phyloP scores from a whole-genome alignment of 2,797 vertebrate species.

The Ctenochaetus hawaiiensis region DNA sequence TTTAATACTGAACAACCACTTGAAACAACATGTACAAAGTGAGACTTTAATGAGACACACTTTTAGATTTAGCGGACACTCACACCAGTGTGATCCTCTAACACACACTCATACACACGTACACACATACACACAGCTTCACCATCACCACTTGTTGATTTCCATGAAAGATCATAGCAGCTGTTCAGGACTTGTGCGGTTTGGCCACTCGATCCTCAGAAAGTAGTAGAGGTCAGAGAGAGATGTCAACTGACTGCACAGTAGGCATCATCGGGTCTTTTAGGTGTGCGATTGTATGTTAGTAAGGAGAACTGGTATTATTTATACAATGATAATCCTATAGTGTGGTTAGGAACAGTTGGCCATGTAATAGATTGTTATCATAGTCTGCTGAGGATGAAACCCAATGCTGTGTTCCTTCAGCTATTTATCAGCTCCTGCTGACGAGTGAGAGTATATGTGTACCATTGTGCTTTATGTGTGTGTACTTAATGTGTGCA shows the following conservation, averaged over 20 bases:
- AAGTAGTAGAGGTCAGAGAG: conserved; percentile 73
- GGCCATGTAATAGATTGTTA: conserved; percentile 72
- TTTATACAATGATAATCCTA: conserved; percentile 68
- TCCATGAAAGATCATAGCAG: conserved; percentile 85
- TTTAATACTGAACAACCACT: conserved; percentile 22
- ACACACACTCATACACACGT: conserved; percentile 28
- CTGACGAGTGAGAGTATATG: conserved; percentile 37
- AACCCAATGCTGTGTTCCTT: conserved; percentile 69
- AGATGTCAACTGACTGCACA: conserved; percentile 62
- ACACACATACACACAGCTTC: conserved; percentile 29
- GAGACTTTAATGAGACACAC: conserved; percentile 22
- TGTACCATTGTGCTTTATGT: conserved; percentile 15
- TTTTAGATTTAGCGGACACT: conserved; percentile 41
- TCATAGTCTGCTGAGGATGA: conserved; percentile 70
- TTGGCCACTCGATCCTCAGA: conserved; percentile 77
- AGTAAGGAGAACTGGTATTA: conserved; percentile 52
- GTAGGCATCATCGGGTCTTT: conserved; percentile 66
- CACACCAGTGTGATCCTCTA: conserved; percentile 39
- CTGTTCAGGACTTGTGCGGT: conserved; percentile 75
- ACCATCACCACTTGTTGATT: conserved; percentile 76
- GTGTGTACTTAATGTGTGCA: not conserved
- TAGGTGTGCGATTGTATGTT: conserved; percentile 68
- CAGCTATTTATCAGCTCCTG: conserved; percentile 67
- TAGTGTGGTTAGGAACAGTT: conserved; percentile 73
- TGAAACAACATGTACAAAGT: not conserved